Percentiles rank a stretch among this genome's conserved stretches.
phyloP scores from a whole-genome alignment of 1,140 invertebrate genomes.

The Lasioglossum baleicum region DNA sequence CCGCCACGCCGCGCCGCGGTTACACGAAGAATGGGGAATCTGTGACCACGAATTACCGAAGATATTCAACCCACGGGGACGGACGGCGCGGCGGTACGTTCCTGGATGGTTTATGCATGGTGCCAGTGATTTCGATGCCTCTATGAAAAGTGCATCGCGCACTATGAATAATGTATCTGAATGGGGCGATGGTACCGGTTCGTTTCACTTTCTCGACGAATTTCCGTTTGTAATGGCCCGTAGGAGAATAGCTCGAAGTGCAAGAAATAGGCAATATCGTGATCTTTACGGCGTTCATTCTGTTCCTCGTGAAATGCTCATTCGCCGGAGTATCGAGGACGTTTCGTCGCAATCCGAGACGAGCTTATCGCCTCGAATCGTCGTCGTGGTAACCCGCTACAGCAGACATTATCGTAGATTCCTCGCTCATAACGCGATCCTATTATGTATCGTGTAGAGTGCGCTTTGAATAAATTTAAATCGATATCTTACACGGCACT shows the following conservation, averaged over 20 bases:
- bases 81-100: neutral
- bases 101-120: neutral
- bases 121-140: conserved; percentile 3
- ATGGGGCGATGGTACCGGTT: neutral
- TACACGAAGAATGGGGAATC: conserved; percentile 20
- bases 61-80: neutral
- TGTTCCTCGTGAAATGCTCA: neutral
- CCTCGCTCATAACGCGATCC: conserved; percentile 3
- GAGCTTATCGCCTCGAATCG: neutral
- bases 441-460: conserved; percentile 3
- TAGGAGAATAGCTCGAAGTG: no score
- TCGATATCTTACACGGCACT: conserved; percentile 1
- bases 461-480: conserved; percentile 41
- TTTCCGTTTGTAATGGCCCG: no score
- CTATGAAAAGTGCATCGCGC: neutral
- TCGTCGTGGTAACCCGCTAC: neutral
- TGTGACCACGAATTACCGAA: neutral
- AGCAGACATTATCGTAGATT: conserved; percentile 4
- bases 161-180: conserved; percentile 5
- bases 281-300: neutral
- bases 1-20: neutral
- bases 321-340: neutral
- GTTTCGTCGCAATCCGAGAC: neutral
- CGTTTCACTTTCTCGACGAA: neutral
- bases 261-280: neutral